A percentile compares a stretch with the other conserved stretches of the same genome.
phyloP scores from a whole-genome alignment of 2,888 invertebrate species.

The Leuctra nigra region DNA sequence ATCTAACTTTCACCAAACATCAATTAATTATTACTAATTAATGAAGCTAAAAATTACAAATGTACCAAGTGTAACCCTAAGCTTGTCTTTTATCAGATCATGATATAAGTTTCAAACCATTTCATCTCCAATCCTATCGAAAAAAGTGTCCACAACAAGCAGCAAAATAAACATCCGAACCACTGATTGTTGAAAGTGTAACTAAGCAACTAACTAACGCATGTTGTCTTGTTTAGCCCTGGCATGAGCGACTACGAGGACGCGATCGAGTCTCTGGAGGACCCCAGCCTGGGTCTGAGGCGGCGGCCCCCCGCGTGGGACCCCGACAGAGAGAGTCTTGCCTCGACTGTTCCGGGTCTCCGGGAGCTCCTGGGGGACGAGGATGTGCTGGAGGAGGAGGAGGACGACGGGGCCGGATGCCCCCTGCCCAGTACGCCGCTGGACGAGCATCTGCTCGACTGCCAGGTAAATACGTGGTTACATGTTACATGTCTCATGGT shows the following conservation, averaged over 20 bases:
- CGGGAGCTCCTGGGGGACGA: conserved; percentile 28
- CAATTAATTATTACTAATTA: no score
- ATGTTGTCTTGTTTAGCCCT: neutral
- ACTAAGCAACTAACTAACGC: neutral
- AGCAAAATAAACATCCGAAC: no score
- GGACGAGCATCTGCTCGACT: conserved; percentile 74
- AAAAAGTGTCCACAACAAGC: no score
- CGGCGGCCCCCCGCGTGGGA: conserved; percentile 26
- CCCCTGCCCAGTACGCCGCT: conserved; percentile 81
- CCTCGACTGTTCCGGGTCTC: conserved; percentile 23
- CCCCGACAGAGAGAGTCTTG: conserved; percentile 23
- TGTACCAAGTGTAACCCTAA: no score
- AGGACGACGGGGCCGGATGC: conserved; percentile 77
- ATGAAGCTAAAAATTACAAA: no score
- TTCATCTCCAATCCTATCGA: no score
- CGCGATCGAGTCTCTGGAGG: conserved; percentile 27
- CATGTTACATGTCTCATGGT: no score
- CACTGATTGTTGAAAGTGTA: no score
- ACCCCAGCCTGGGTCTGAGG: conserved; percentile 21
- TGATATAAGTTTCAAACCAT: no score
- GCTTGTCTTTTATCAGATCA: no score
- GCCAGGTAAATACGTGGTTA: conserved; percentile 50
- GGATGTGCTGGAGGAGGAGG: conserved; percentile 44
- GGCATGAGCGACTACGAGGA: conserved; percentile 30
- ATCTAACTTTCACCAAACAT: no score